A percentile compares a stretch with the other conserved stretches of the same genome.
phyloP scores from a whole-genome alignment of 1,140 invertebrate species.

The Megalonaias nervosa region DNA sequence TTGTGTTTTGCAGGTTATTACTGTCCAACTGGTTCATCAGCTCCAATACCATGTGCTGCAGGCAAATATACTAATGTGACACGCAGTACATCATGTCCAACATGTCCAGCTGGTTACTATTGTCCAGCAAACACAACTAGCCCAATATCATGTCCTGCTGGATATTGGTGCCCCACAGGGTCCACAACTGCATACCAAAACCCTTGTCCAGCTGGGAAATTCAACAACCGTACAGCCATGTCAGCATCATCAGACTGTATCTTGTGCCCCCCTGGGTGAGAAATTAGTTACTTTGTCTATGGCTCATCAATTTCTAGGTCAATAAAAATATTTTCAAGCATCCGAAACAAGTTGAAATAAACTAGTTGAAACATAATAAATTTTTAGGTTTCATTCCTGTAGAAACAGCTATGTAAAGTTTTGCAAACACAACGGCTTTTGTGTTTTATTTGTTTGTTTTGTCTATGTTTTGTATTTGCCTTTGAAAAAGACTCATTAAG shows the following conservation, averaged over 20 bases:
- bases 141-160: constrained; percentile 61
- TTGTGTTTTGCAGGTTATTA: constrained; percentile 51
- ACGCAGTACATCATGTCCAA: constrained; percentile 44
- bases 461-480: too few relatives aligned
- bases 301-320: too few relatives aligned
- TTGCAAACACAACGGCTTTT: too few relatives aligned
- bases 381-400: too few relatives aligned
- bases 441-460: too few relatives aligned
- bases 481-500: too few relatives aligned
- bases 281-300: not conserved
- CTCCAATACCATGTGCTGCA: constrained; percentile 52
- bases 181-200: constrained; percentile 26
- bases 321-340: too few relatives aligned
- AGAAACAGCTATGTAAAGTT: too few relatives aligned
- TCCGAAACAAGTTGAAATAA: too few relatives aligned
- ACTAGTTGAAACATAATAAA: too few relatives aligned
- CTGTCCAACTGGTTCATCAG: constrained; percentile 52
- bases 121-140: constrained; percentile 57
- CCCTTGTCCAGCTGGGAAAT: constrained; percentile 63
- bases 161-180: constrained; percentile 51
- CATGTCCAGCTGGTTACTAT: constrained; percentile 63
- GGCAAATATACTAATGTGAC: constrained; percentile 57
- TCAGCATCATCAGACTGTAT: constrained; percentile 43
- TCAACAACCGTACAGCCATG: constrained; percentile 60
- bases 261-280: constrained; percentile 60